phyloP scores from a whole-genome alignment of 2,888 invertebrate genomes.

The Melitaea athalia region DNA sequence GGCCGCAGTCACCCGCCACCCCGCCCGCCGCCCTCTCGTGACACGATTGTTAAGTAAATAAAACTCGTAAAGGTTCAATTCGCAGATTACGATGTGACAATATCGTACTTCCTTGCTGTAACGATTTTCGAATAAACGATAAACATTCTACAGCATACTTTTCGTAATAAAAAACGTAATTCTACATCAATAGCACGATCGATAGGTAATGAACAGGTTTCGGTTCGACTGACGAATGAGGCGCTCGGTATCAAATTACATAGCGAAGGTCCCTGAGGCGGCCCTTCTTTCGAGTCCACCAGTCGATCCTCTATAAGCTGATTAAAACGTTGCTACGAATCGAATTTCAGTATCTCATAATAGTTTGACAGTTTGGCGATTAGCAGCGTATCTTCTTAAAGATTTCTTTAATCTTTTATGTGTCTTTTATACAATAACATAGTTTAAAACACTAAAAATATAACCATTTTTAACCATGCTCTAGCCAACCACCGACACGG shows the following conservation, averaged over 20 bases:
- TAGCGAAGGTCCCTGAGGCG: constrained; percentile 45
- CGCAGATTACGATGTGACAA: constrained; percentile 37
- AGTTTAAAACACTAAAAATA: no score
- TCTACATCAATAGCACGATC: constrained; percentile 7
- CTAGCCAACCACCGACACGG: no score
- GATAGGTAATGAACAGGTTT: constrained; percentile 58
- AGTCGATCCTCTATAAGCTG: constrained; percentile 54
- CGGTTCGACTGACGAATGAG: constrained; percentile 59
- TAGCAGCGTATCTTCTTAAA: neutral
- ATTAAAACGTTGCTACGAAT: constrained; percentile 54
- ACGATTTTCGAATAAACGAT: constrained; percentile 16
- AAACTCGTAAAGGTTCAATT: constrained; percentile 45
- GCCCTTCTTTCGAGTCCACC: constrained; percentile 42
- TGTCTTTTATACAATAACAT: no score
- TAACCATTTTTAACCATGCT: no score
- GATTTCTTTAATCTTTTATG: no score
- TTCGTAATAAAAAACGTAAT: neutral
- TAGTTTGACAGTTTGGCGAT: constrained; percentile 2
- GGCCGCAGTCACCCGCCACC: constrained; percentile 51
- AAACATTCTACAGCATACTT: constrained; percentile 13
- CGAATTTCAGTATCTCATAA: constrained; percentile 44
- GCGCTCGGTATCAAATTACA: constrained; percentile 67
- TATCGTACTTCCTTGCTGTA: constrained; percentile 28
- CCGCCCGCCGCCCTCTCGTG: constrained; percentile 49
- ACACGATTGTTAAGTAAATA: constrained; percentile 55